Evolutionary conservation across 2,888 invertebrate species (phyloP).

Genomic region (Synanthedon andrenaeformis): DNA sequence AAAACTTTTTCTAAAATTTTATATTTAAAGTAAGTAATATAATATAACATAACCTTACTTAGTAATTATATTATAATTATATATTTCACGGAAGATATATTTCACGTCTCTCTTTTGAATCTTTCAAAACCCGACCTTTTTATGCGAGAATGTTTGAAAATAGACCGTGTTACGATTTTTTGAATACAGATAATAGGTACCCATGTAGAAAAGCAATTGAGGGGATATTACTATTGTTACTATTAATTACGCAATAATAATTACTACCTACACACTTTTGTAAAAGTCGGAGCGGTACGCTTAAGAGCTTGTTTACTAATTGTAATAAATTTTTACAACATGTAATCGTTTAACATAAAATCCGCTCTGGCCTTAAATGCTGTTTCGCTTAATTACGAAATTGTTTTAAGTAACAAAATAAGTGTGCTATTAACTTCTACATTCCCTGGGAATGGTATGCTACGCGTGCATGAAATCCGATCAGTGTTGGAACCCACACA

Average conservation of each 20-base stretch:
- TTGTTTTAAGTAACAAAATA: neutral
- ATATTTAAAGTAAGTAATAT: no score
- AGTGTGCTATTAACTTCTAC: neutral
- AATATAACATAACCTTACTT: no score
- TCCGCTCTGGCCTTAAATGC: neutral
- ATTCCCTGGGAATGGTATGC: conserved; percentile 47
- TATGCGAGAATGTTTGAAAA: no score
- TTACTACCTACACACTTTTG: neutral
- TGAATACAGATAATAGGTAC: no score
- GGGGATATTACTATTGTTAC: neutral
- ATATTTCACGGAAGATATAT: no score
- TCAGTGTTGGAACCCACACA: conserved; percentile 46
- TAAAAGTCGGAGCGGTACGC: no score
- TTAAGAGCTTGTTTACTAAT: neutral
- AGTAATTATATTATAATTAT: no score
- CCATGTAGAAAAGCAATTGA: no score
- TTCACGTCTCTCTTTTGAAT: no score
- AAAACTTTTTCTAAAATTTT: no score
- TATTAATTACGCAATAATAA: neutral
- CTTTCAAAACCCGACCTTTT: no score
- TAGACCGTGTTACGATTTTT: no score
- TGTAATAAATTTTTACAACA: neutral
- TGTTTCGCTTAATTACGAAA: neutral
- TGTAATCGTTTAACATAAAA: neutral
- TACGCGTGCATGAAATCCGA: conserved; percentile 51